phyloP scores from a whole-genome alignment of 2,888 invertebrate species.

The Plagiodera versicolora region DNA sequence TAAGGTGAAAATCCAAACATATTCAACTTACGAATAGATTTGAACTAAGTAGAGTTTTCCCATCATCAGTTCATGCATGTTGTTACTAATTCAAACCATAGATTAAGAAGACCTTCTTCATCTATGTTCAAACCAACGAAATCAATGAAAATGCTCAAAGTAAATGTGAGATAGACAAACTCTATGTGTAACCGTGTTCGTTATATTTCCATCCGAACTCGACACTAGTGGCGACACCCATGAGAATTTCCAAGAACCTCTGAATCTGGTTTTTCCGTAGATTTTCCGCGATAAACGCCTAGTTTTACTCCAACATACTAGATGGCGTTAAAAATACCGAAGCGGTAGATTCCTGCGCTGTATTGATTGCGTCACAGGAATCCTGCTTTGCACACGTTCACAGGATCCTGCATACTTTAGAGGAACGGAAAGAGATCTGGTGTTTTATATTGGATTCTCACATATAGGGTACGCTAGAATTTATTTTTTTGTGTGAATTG shows the following conservation, averaged over 20 bases:
- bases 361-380: too few species aligned
- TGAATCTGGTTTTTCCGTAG: background rate
- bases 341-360: background rate
- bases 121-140: too few species aligned
- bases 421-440: slow-evolving; percentile 10
- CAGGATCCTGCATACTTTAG: slow-evolving; percentile 16
- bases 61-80: too few species aligned
- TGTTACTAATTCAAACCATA: too few species aligned
- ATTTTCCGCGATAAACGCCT: background rate
- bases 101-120: too few species aligned
- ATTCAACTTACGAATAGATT: too few species aligned
- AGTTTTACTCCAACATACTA: background rate
- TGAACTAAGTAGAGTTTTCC: too few species aligned
- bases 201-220: too few species aligned
- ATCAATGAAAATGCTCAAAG: too few species aligned
- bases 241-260: background rate
- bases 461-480: slow-evolving; percentile 19
- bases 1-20: too few species aligned
- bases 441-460: slow-evolving; percentile 23
- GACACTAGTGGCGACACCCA: background rate
- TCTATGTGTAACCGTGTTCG: too few species aligned
- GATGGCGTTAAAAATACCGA: background rate
- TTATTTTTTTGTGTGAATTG: slow-evolving; percentile 11
- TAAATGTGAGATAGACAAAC: too few species aligned
- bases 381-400: slow-evolving; percentile 5